Percentiles rank a stretch among this genome's conserved stretches.
Evolutionary conservation across 2,797 vertebrate genomes (phyloP).

Genomic region (Pipistrellus nathusii): DNA sequence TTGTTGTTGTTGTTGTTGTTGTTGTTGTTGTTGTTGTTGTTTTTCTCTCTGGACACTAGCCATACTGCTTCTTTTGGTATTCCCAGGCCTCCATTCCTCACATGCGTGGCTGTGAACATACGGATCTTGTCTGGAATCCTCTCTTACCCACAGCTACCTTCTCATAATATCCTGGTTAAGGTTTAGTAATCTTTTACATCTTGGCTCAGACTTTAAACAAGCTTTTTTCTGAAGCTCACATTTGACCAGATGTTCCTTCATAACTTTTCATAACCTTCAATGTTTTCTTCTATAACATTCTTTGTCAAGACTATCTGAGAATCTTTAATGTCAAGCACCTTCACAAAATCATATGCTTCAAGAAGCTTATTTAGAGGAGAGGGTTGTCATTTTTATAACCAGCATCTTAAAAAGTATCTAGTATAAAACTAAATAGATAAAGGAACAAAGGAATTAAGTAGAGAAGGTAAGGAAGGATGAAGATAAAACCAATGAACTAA

Average conservation of each 20-base stretch:
- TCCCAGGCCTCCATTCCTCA: not conserved
- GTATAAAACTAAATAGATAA: not conserved
- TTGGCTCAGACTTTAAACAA: not conserved
- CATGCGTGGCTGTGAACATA: not conserved
- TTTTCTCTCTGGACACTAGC: not conserved
- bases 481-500: not conserved
- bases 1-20: not conserved
- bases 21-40: too few species aligned
- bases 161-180: not conserved
- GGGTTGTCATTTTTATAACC: slow-evolving; percentile 6
- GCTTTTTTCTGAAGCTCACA: not conserved
- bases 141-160: not conserved
- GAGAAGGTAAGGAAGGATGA: not conserved
- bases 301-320: not conserved
- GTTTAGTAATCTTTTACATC: not conserved
- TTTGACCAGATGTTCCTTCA: not conserved
- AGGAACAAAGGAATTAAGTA: not conserved
- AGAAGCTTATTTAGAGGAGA: not conserved
- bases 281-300: not conserved
- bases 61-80: not conserved
- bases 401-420: not conserved
- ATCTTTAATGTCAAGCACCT: not conserved
- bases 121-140: not conserved
- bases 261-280: not conserved
- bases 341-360: not conserved